Evolutionary conservation across 37 sponge, comb jelly and placozoan genomes (phyloP), one percentile per base, ranked within the genome.

Genomic region (Halichondria panicea): DNA sequence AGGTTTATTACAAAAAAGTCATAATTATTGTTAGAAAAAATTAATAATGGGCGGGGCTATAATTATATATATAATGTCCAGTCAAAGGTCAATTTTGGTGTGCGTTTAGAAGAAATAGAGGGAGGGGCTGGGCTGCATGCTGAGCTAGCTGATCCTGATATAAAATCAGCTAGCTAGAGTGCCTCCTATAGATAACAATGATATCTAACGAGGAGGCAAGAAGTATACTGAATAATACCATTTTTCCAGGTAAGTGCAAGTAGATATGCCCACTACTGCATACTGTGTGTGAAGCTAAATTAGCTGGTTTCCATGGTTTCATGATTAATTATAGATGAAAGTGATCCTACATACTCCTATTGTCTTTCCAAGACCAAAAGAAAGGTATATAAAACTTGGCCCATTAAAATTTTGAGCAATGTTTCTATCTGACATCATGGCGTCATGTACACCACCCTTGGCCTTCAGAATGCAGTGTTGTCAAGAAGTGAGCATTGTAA

Each of bases 191-290:
- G n/a, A n/a, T n/a, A 63, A 76, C 36, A 11, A 78, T 78, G 71
- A 28, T 79, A 27, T 48, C 46, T 12, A 19, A 15, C 11, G 31
- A 60, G 35, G 66, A 39, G n/a, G 84, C 84, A 15, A 68, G 65
- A 45, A 33, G 7, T 13, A 36, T 85, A 6, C 53, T 78, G 36
- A 57, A 36, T 18, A 56, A 68, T 32, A 79, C 71, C 9, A 27
- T 64, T 11, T 85, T 85, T 63, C 86, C 86, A 72, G 79, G 84
- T 84, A 71, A 43, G 25, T 36, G 37, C 43, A 44, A 0, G 33
- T 77, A 48, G 6, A 74, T 24, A 33, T n/a, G 28, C 22, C 34
- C 34, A 34, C 22, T 9, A 11, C 52, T 48, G 13, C 52, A 69
- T 39, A 36, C 34, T 7, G 8, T 55, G 40, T n/a, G 34, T 28